phyloP scores from a whole-genome alignment of 2,888 invertebrate species.

The Craniophora ligustri region DNA sequence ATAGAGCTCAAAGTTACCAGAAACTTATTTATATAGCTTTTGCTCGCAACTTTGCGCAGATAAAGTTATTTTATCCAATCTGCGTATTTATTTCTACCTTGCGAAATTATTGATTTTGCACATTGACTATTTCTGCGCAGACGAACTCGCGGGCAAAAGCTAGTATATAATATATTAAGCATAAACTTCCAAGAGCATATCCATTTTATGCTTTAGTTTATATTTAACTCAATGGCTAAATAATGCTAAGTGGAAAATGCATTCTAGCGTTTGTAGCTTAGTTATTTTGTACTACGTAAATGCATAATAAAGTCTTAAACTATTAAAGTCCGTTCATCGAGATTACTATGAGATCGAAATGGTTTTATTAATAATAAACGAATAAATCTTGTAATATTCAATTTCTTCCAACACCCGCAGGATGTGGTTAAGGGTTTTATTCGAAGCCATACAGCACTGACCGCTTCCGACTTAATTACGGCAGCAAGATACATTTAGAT shows the following conservation, averaged over 20 bases:
- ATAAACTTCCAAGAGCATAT: not conserved
- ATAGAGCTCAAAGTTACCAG: too few species aligned
- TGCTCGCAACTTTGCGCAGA: too few species aligned
- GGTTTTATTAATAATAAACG: not conserved
- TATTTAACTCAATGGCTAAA: not conserved
- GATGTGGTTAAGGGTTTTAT: constrained; percentile 22
- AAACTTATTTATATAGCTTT: too few species aligned
- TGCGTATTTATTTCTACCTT: too few species aligned
- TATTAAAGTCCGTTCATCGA: too few species aligned
- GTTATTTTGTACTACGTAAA: not conserved
- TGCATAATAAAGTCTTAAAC: too few species aligned
- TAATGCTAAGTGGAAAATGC: not conserved
- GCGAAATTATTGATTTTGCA: too few species aligned
- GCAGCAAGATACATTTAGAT: constrained; percentile 5
- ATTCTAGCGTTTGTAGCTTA: not conserved
- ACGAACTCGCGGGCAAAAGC: too few species aligned
- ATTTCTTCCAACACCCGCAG: constrained; percentile 15
- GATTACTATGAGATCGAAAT: not conserved
- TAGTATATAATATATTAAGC: too few species aligned
- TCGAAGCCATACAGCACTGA: constrained; percentile 26
- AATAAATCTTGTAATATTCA: constrained; percentile 1
- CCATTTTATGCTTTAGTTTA: too few species aligned
- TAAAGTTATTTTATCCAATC: too few species aligned
- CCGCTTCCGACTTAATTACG: constrained; percentile 26
- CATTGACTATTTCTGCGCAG: too few species aligned